Evolutionary conservation across 92 coral and sea anemone species (phyloP).

Genomic region (Palythoa grandiflora): DNA sequence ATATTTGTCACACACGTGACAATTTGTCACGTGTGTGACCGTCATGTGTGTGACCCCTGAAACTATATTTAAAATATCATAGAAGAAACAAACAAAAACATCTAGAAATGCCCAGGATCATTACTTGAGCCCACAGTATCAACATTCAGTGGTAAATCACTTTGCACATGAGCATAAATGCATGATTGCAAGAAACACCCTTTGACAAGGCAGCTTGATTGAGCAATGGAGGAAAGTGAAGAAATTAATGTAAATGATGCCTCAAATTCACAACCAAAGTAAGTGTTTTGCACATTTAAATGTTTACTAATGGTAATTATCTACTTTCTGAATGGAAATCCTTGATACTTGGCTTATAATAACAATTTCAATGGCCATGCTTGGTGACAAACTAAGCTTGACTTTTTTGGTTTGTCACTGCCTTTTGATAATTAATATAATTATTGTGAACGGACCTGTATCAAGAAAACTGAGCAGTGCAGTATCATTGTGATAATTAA

Average conservation of each 20-base stretch:
- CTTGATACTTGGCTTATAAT: background rate
- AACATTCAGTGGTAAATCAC: slow-evolving; percentile 44
- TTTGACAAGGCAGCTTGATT: slow-evolving; percentile 14
- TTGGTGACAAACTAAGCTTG: slow-evolving; percentile 16
- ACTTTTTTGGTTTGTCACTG: slow-evolving; percentile 15
- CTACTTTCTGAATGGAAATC: slow-evolving; percentile 5
- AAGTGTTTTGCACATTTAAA: slow-evolving; percentile 30
- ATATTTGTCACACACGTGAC: slow-evolving; percentile 50
- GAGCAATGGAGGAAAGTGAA: slow-evolving; percentile 34
- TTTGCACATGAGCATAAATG: slow-evolving; percentile 44
- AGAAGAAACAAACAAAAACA: slow-evolving; percentile 11
- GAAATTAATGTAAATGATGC: slow-evolving; percentile 20
- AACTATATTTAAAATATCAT: slow-evolving; percentile 10
- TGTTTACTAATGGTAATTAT: slow-evolving; percentile 6
- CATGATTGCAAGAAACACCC: slow-evolving; percentile 20
- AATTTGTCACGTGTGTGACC: slow-evolving; percentile 48
- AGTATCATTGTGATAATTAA: slow-evolving; percentile 9
- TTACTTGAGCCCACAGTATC: slow-evolving; percentile 44
- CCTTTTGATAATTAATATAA: slow-evolving; percentile 11
- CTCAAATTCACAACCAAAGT: slow-evolving; percentile 31
- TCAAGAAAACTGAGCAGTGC: slow-evolving; percentile 16
- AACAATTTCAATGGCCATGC: slow-evolving; percentile 11
- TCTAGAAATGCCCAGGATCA: background rate
- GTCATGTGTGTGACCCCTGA: slow-evolving; percentile 45
- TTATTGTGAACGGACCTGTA: slow-evolving; percentile 16